Evolutionary conservation across 2,888 invertebrate species (phyloP).

Genomic region (Euclidia mi): DNA sequence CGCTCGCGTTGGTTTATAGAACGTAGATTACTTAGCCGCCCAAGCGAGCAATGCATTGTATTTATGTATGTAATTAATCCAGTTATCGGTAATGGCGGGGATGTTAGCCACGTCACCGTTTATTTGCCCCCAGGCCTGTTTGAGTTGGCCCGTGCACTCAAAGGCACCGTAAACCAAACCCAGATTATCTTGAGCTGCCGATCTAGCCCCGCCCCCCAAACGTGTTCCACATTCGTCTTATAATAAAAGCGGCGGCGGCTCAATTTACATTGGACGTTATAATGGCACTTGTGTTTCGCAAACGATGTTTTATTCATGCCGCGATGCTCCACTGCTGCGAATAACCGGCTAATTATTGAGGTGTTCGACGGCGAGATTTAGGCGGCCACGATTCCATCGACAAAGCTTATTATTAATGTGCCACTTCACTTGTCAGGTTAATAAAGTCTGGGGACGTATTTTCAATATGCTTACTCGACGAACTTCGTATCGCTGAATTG

Average conservation of each 20-base stretch:
- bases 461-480: constrained; percentile 49
- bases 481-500: constrained; percentile 42
- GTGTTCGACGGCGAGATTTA: constrained; percentile 77
- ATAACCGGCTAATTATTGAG: constrained; percentile 86
- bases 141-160: constrained; percentile 70
- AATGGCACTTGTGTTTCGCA: constrained; percentile 78
- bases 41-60: constrained; percentile 63
- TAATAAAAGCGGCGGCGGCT: constrained; percentile 48
- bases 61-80: constrained; percentile 81
- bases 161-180: constrained; percentile 63
- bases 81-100: constrained; percentile 71
- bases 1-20: no score
- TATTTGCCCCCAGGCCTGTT: constrained; percentile 72
- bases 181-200: constrained; percentile 57
- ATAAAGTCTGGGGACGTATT: constrained; percentile 57
- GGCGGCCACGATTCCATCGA: constrained; percentile 59
- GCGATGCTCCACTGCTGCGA: constrained; percentile 78
- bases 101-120: constrained; percentile 75
- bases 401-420: constrained; percentile 62
- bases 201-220: constrained; percentile 32
- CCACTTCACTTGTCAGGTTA: constrained; percentile 73
- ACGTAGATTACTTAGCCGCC: constrained; percentile 28
- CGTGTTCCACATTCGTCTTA: constrained; percentile 22
- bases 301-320: constrained; percentile 87
- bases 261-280: constrained; percentile 61